A percentile compares a stretch with the other conserved stretches of the same genome.
Conservation (phyloP, 1,140 invertebrate genomes). For the Drosophila arawakana region DNA sequence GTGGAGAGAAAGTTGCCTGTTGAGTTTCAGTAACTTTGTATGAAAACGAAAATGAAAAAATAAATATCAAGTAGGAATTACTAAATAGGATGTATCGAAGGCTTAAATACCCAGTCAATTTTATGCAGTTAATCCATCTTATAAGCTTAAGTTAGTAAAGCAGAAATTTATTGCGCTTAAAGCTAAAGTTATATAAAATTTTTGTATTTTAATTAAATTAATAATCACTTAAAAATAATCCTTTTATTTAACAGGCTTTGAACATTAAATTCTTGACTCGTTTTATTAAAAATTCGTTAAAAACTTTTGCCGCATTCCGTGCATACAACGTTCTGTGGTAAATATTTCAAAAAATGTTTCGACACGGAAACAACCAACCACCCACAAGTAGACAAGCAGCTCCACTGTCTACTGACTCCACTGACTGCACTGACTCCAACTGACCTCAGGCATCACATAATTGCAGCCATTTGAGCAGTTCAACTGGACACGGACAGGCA, state of each 20-base stretch:
- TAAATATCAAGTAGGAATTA: constrained; percentile 4
- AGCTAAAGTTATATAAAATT: too few species aligned
- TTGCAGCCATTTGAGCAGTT: constrained; percentile 58
- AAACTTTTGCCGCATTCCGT: constrained; percentile 2
- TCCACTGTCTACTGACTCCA: too few species aligned
- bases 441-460: constrained; percentile 37
- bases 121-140: too few species aligned
- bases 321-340: constrained; percentile 7
- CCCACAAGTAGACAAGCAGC: neutral
- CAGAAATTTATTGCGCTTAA: too few species aligned
- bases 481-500: constrained; percentile 36
- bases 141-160: too few species aligned
- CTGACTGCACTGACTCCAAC: constrained; percentile 4
- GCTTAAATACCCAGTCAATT: neutral
- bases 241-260: too few species aligned
- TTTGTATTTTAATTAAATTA: neutral
- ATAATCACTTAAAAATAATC: neutral
- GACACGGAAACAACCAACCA: constrained; percentile 22
- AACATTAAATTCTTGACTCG: constrained; percentile 5
- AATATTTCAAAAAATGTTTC: neutral
- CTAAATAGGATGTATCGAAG: neutral
- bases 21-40: constrained; percentile 13
- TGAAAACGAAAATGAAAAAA: neutral
- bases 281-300: constrained; percentile 11
- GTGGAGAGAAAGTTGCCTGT: constrained; percentile 12